Base-by-base conservation (phyloP, 2,888 invertebrate genomes). In the Lacanobia oleracea region DNA sequence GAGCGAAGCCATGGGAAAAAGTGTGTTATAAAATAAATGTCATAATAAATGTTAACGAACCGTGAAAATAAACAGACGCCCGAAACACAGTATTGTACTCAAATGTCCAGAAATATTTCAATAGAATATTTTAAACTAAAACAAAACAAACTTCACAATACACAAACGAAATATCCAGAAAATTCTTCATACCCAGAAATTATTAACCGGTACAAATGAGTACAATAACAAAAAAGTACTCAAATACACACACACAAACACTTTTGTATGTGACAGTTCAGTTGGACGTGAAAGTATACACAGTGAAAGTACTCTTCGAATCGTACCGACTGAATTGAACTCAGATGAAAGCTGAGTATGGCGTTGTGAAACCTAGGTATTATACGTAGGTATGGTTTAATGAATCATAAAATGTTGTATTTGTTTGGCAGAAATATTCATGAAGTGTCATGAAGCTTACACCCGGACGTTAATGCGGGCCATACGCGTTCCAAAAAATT, bases 251-350 rank as follows among this genome's bases (percentile, higher is more conserved):
- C 14, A 59, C 21, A 60, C 23, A 77, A 81, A 56, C 40, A 50
- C 67, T 40, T 65, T 59, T 76, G 69, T 45, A 51, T 1, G 9
- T 67, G 65, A n/a, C 71, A 48, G 77, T 85, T 84, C 77, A 75
- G 59, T 69, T 79, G 66, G 60, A 48, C 79, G 90, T 83, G 90
- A 90, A 90, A 90, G 90, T 88, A 84, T 87, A 88, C 83, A 87
- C 84, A 84, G 89, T 84, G 87, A 90, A 88, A 90, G 90, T 87
- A 74, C 84, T 86, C 78, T 81, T 73, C 51, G 80, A 82, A 79
- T 54, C 74, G 60, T 63, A 63, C 76, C 60, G 27, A 72, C 62
- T 40, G 14, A 62, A 33, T 67, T 69, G 72, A 72, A 56, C 75
- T 63, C 64, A 77, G 81, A 81, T 79, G 84, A 84, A 83, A 83